Conservation (phyloP, 2,888 invertebrate genomes). For the Tetrapedia diversipes region DNA sequence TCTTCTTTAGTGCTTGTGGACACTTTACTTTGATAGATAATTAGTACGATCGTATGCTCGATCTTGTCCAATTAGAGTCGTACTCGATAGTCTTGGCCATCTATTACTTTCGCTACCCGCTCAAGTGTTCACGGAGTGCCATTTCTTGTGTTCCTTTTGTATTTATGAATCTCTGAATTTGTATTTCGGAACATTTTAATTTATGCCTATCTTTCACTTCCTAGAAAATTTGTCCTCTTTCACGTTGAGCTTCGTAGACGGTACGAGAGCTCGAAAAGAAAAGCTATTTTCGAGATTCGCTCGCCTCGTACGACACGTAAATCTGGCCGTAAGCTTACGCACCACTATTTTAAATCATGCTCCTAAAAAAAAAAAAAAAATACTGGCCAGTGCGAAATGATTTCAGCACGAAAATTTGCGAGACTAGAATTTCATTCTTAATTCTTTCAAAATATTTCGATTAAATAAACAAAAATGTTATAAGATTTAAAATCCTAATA, state of each 20-base stretch:
- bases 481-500: background rate
- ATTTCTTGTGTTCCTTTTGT: too few relatives aligned
- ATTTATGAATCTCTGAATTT: too few relatives aligned
- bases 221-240: background rate
- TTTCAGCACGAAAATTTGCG: background rate
- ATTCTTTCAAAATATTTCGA: background rate
- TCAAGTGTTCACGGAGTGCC: background rate
- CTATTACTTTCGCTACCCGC: constrained; percentile 27
- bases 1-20: constrained; percentile 40
- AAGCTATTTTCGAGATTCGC: constrained; percentile 69
- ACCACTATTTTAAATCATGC: constrained; percentile 45
- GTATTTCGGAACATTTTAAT: background rate
- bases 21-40: constrained; percentile 71
- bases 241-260: background rate
- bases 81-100: constrained; percentile 30
- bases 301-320: constrained; percentile 38
- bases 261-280: background rate
- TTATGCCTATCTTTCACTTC: background rate
- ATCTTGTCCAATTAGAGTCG: constrained; percentile 74
- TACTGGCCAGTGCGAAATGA: background rate
- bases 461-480: background rate
- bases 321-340: constrained; percentile 30
- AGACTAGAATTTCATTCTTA: background rate
- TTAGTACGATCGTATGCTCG: constrained; percentile 63
- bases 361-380: constrained; percentile 1